Base-by-base conservation (phyloP, 2,797 vertebrate species). In the Brotula barbata region DNA sequence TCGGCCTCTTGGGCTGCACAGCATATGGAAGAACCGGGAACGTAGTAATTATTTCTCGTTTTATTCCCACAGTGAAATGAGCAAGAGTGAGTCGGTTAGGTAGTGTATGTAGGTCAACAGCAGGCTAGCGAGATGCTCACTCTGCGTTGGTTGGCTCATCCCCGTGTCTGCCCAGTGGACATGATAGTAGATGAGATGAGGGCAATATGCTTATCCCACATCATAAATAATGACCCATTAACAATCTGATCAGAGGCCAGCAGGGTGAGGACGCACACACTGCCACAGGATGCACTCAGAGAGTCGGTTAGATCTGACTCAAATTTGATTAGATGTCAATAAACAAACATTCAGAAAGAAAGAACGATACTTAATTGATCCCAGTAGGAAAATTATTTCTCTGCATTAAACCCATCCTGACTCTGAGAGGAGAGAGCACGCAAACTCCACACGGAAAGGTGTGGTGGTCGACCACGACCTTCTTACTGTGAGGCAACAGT, bases 31-130 rank as follows among this genome's bases (percentile, higher is more conserved):
- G 80, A 63, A 69, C 71, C 70, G 46, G 53, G 65, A 82, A 78
- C 73, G 84, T 77, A 63, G 64, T 84, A 86, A 87, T 86, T 86
- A 84, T 79, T 85, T 57, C 60, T 86, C 85, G 88, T 88, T 84
- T 76, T 80, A 78, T 89, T 87, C 86, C 75, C 79, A 71, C 77
- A 47, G 76, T 85, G 76, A 87, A 86, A 87, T 83, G 84, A 89
- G 81, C 62, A 68, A 80, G 74, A 70, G 63, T 42, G 75, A 64
- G 70, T 65, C 16, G 42, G 77, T 80, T 70, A 58, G 70, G 48
- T 55, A 45, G 68, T n/a, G 58, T 65, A 89, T 87, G 77, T 89
- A 85, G 89, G 89, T 88, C 88, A 89, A 72, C 84, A 79, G 83
- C 85, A 73, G 80, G 84, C 83, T 68, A 46, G 68, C 63, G 58